Evolutionary conservation across 2,113 vertebrate species (phyloP).

Genomic region (Oryzias melastigma): DNA sequence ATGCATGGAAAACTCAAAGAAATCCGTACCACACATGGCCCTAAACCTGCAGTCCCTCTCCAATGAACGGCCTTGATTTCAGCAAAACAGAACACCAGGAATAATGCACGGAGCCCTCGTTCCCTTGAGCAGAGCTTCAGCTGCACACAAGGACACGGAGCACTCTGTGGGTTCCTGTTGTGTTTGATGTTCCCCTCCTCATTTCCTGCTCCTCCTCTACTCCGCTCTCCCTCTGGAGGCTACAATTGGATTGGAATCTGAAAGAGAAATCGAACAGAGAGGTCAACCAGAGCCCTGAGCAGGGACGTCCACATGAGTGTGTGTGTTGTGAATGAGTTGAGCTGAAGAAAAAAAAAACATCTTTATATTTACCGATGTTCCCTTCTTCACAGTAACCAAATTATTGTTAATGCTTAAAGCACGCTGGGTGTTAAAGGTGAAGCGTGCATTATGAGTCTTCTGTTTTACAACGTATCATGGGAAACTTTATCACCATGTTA

Average conservation of each 20-base stretch:
- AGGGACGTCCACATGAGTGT: slow-evolving; percentile 27
- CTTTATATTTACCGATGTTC: slow-evolving; percentile 12
- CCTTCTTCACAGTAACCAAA: slow-evolving; percentile 17
- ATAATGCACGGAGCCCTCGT: slow-evolving; percentile 15
- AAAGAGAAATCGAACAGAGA: slow-evolving; percentile 71
- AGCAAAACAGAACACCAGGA: slow-evolving; percentile 11
- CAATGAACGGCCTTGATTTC: slow-evolving; percentile 31
- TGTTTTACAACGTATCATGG: slow-evolving; percentile 51
- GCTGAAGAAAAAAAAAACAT: slow-evolving; percentile 17
- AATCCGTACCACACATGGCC: slow-evolving; percentile 21
- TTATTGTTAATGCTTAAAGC: slow-evolving; percentile 26
- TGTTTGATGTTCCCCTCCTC: slow-evolving; percentile 35
- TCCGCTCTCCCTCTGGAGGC: slow-evolving; percentile 59
- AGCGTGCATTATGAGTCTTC: slow-evolving; percentile 54
- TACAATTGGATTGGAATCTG: slow-evolving; percentile 70
- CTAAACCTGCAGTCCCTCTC: slow-evolving; percentile 2
- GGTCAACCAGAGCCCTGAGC: slow-evolving; percentile 68
- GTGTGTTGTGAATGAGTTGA: slow-evolving; percentile 31
- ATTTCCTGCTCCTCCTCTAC: slow-evolving; percentile 29
- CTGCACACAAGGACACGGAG: slow-evolving; percentile 12
- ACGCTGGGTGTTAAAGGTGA: slow-evolving; percentile 24
- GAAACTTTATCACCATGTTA: slow-evolving; percentile 45
- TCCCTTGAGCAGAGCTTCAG: slow-evolving; percentile 22
- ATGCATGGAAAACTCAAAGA: slow-evolving; percentile 33
- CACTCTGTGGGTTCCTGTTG: slow-evolving; percentile 51